phyloP scores from a whole-genome alignment of 2,113 vertebrate species.

The Sclerurus mexicanus region DNA sequence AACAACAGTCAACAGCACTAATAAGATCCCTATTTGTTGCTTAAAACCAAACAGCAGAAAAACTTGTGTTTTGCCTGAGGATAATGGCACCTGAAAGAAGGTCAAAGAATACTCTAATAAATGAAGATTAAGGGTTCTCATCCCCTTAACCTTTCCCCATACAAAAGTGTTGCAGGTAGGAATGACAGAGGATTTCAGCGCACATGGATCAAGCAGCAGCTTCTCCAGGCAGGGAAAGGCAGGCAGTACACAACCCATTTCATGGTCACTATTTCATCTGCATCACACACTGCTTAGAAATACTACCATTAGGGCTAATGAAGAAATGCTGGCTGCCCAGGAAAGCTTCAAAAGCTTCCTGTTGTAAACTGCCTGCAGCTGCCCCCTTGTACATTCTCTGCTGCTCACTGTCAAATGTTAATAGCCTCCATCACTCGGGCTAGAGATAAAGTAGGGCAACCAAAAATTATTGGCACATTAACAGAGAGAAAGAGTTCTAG shows the following conservation, averaged over 20 bases:
- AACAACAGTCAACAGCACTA: not conserved
- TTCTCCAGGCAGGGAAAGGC: not conserved
- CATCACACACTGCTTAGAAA: not conserved
- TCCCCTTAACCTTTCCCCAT: not conserved
- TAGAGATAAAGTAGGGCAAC: not conserved
- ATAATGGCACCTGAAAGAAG: not conserved
- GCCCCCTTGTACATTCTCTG: not conserved
- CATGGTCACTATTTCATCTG: not conserved
- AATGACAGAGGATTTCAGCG: not conserved
- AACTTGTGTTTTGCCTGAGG: not conserved
- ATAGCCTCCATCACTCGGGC: not conserved
- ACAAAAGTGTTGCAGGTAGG: not conserved
- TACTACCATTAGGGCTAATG: not conserved
- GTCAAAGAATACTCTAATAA: not conserved
- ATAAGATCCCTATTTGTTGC: not conserved
- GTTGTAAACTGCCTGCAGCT: not conserved
- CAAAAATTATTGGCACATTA: not conserved
- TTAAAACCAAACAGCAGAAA: not conserved
- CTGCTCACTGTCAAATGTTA: not conserved
- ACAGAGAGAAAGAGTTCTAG: not conserved
- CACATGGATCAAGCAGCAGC: accelerated
- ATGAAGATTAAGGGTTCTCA: not conserved
- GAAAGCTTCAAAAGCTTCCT: not conserved
- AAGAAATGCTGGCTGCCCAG: not conserved
- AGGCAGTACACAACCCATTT: not conserved